These are phyloP conservation scores for Cynaeus angustus DNA, from an alignment of 2,888 invertebrate genomes.

Conservation along the genomic window DNA sequence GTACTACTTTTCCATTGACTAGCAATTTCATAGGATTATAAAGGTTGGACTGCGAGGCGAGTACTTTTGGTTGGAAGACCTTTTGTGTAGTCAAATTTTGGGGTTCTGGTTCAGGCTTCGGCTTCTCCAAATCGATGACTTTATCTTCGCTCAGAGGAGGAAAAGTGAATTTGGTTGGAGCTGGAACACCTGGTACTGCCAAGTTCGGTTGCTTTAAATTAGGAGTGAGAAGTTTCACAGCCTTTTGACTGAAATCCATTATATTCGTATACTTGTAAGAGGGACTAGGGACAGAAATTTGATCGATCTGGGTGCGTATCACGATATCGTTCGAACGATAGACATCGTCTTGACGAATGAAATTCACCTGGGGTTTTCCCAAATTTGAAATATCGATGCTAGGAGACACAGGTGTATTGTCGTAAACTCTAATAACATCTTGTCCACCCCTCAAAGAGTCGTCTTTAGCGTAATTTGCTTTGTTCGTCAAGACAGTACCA, in stretches of 20 bases:
- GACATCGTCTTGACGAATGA: slow-evolving; percentile 18
- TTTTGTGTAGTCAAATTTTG: slow-evolving; percentile 50
- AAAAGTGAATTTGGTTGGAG: slow-evolving; percentile 58
- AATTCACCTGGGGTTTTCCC: slow-evolving; percentile 56
- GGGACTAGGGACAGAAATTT: slow-evolving; percentile 46
- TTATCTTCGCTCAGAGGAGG: slow-evolving; percentile 26
- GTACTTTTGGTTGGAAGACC: slow-evolving; percentile 57
- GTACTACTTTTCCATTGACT: slow-evolving; percentile 83
- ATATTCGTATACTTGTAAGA: slow-evolving; percentile 66
- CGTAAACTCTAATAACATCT: slow-evolving; percentile 67
- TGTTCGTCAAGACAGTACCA: slow-evolving; percentile 77
- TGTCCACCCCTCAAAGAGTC: slow-evolving; percentile 59
- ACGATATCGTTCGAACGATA: neutral
- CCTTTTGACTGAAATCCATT: slow-evolving; percentile 70
- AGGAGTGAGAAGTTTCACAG: slow-evolving; percentile 69
- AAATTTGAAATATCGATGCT: slow-evolving; percentile 64
- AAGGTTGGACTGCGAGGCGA: slow-evolving; percentile 66
- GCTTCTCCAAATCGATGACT: slow-evolving; percentile 18
- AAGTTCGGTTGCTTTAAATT: slow-evolving; percentile 69
- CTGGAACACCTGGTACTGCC: slow-evolving; percentile 62
- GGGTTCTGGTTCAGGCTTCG: slow-evolving; percentile 35
- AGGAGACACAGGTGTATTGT: slow-evolving; percentile 63
- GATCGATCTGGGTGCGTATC: slow-evolving; percentile 13
- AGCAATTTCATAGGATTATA: slow-evolving; percentile 73
- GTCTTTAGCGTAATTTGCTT: slow-evolving; percentile 62